phyloP scores from a whole-genome alignment of 2,113 vertebrate species.

The Colistium nudipinnis region DNA sequence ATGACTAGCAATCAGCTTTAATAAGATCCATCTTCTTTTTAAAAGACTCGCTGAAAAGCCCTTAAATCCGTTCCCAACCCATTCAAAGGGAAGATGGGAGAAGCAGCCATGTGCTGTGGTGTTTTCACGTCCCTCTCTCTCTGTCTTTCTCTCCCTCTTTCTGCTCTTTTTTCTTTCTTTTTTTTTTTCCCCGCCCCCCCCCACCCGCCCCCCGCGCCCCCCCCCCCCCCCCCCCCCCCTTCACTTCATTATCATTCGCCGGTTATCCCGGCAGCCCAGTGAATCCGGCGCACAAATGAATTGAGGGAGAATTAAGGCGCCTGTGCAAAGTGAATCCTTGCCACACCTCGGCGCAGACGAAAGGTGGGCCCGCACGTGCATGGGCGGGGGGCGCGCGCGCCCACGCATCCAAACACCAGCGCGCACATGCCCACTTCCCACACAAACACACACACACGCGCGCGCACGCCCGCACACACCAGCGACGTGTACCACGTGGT shows the following conservation, averaged over 20 bases:
- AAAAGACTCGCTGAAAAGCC: slow-evolving; percentile 89
- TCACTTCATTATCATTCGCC: slow-evolving; percentile 92
- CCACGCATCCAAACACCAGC: neutral
- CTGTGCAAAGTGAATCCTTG: slow-evolving; percentile 89
- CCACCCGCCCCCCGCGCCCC: too few relatives aligned
- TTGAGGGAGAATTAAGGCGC: slow-evolving; percentile 92
- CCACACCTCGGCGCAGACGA: slow-evolving; percentile 89
- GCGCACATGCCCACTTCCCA: too few relatives aligned
- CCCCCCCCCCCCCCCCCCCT: too few relatives aligned
- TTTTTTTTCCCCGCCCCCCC: too few relatives aligned
- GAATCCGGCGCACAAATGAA: slow-evolving; percentile 93
- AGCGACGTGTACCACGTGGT: too few relatives aligned
- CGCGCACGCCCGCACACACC: neutral
- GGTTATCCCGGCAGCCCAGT: slow-evolving; percentile 88
- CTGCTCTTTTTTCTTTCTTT: neutral
- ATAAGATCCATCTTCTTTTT: slow-evolving; percentile 90
- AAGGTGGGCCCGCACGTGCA: slow-evolving; percentile 77
- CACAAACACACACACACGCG: slow-evolving; percentile 14
- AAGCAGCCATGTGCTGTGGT: slow-evolving; percentile 78
- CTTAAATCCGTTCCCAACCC: slow-evolving; percentile 90
- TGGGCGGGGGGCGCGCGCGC: slow-evolving; percentile 12
- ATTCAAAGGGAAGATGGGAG: slow-evolving; percentile 88
- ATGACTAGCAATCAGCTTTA: slow-evolving; percentile 90
- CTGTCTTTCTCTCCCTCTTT: slow-evolving; percentile 17
- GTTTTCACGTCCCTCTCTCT: slow-evolving; percentile 73